Percentiles rank a stretch among this genome's conserved stretches.
Conservation (phyloP, 2,888 invertebrate genomes). For the Eupithecia subfuscata region DNA sequence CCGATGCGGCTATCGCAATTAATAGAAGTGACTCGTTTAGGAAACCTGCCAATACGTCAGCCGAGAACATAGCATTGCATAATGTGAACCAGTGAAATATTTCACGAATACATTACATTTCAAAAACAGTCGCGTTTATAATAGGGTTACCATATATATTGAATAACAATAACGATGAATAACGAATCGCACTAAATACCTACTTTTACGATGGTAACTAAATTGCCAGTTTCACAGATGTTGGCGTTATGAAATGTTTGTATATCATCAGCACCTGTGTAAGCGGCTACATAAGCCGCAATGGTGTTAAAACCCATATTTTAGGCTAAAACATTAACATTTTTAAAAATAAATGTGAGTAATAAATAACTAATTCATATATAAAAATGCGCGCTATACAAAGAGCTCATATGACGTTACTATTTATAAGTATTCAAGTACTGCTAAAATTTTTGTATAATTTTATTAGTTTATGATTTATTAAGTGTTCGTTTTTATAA, state of each 20-base stretch:
- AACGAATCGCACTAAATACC: background rate
- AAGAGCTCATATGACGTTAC: too few relatives aligned
- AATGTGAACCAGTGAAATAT: constrained; percentile 12
- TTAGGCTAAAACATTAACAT: background rate
- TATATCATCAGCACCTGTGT: constrained; percentile 2
- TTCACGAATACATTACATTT: constrained; percentile 6
- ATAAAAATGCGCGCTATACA: too few relatives aligned
- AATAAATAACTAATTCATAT: too few relatives aligned
- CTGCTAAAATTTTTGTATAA: too few relatives aligned
- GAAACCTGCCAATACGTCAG: constrained; percentile 25
- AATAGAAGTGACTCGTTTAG: constrained; percentile 17
- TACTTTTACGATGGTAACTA: background rate
- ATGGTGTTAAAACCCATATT: background rate
- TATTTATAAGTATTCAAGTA: too few relatives aligned
- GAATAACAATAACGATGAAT: background rate
- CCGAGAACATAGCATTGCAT: constrained; percentile 15
- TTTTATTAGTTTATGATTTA: too few relatives aligned
- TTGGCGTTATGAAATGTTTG: background rate
- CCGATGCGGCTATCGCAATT: constrained; percentile 4
- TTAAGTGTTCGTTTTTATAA: too few relatives aligned
- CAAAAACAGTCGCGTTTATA: constrained; percentile 8
- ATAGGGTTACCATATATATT: background rate
- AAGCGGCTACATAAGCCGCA: background rate
- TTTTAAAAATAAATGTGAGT: background rate
- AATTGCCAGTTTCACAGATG: constrained; percentile 3